Base-by-base conservation (phyloP, 2,888 invertebrate genomes). In the Caenorhabditis virilis region DNA sequence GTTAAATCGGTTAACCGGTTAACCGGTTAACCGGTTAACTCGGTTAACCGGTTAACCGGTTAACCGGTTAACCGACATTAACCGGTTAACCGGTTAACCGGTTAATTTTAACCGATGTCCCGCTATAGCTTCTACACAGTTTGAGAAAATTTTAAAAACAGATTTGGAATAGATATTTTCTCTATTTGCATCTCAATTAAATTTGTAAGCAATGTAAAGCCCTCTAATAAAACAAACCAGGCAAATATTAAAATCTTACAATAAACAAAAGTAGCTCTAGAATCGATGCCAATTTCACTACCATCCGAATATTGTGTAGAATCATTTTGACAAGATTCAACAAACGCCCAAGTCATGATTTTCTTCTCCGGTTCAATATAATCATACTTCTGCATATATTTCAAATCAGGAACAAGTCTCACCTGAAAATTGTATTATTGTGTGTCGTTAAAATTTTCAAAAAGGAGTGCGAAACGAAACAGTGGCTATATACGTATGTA, bases 341-440 rank as follows among this genome's bases (percentile, higher is more conserved):
- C 76, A 48, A 76, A 70, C 2, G 70, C 73, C 76, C 76, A 76
- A n/a, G 63, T 64, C 48, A 74, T 66, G 18, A 76, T 66, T 46
- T 55, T 64, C 33, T 62, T 59, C 22, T 53, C 52, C n/a, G 70
- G 70, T 48, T 68, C 68, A 25, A 59, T 51, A 16, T 60, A 66
- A 30, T 73, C 70, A 46, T 20, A 59, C 30, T 63, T 63, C 2
- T 57, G 18, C 55, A 58, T 62, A 38, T 74, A 76, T 33, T 67
- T 63, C n/a, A 76, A 65, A 69, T 76, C 76, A 43, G 76, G 73
- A 9, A 76, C 56, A 18, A 76, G 33, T 1, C 76, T 68, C 27
- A 74, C 51, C 75, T 75, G 39, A 48, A 59, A 30, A 46, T 23
- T 18, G 22, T 11, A 11, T 20, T 16, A 45, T 49, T 33, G 15